These are phyloP conservation scores for Pavo muticus DNA, from an alignment of 2,113 vertebrate species.

Conservation along the genomic window DNA sequence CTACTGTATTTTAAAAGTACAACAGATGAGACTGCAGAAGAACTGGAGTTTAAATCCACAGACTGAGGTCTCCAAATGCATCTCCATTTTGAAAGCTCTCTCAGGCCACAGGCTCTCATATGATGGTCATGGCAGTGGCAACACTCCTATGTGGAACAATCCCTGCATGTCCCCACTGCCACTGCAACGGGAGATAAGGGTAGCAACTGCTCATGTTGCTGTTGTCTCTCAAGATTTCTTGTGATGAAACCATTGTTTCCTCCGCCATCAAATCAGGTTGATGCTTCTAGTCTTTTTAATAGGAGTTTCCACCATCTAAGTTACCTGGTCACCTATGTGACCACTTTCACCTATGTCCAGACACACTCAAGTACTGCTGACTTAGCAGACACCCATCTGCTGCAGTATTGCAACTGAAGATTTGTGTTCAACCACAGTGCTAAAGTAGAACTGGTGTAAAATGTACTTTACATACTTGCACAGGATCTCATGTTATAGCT, in stretches of 20 bases:
- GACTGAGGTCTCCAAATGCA: not conserved
- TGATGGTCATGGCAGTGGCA: not conserved
- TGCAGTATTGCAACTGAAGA: not conserved
- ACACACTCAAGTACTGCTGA: not conserved
- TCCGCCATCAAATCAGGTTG: not conserved
- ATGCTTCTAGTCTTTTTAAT: not conserved
- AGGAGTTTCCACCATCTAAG: not conserved
- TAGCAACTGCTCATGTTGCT: rapidly evolving
- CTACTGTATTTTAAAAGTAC: not conserved
- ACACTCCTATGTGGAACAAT: not conserved
- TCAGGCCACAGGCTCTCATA: rapidly evolving
- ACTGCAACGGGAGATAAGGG: not conserved
- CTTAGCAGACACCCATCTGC: not conserved
- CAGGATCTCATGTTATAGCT: not conserved
- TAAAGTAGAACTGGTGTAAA: not conserved
- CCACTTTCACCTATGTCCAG: not conserved
- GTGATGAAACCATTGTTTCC: not conserved
- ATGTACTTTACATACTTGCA: not conserved
- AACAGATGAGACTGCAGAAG: not conserved
- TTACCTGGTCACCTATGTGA: not conserved
- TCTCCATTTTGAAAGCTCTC: not conserved
- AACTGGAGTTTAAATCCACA: not conserved
- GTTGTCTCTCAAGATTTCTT: not conserved
- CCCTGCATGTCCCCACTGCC: not conserved
- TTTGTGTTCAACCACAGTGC: rapidly evolving